Base-by-base conservation (phyloP, 2,797 vertebrate genomes). In the Pangasius mekongensis region DNA sequence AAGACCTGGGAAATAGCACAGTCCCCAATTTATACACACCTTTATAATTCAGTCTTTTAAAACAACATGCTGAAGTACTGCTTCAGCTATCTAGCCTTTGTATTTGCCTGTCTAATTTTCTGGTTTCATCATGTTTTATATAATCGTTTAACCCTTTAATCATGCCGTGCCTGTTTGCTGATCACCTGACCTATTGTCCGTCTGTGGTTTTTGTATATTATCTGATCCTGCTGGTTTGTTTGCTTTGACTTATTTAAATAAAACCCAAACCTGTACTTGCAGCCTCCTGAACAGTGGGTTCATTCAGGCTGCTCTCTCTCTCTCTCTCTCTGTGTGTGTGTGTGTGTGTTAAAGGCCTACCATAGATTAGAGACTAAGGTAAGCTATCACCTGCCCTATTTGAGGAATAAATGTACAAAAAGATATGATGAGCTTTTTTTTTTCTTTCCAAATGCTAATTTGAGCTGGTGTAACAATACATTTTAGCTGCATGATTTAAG, bases 211-310 rank as follows among this genome's bases (percentile, higher is more conserved):
- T 74, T 74, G 11, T 27, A 47, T 74, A 47, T 27, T 49, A 74
- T 74, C 73, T 74, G 43, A 74, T 49, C 22, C 71, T 47, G 71
- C 39, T 24, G 71, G 71, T 74, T 47, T 47, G 71, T 47, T 74
- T 47, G 71, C 39, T 3, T 47, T 5, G 22, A 49, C 24, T n/a
- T 76, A 76, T 76, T 76, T 76, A 27, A 76, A 76, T 76, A n/a
- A 76, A 76, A 47, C 24, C 39, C 73, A 76, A 16, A 49, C 24
- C 73, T 49, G 27, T 49, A 76, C 24, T 73, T 73, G 22, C 36
- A 11, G 24, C 20, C 8, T n/a, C 93, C 93, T 95, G 92, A 95
- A 97, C 96, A 96, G 94, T 94, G 86, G 93, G 90, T 94, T 95
- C 94, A 94, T 96, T 96, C 95, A 95, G 93, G 89, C 87, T 94